Evolutionary conservation across 92 coral and sea anemone species (phyloP).

Genomic region (Zoanthus sociatus): DNA sequence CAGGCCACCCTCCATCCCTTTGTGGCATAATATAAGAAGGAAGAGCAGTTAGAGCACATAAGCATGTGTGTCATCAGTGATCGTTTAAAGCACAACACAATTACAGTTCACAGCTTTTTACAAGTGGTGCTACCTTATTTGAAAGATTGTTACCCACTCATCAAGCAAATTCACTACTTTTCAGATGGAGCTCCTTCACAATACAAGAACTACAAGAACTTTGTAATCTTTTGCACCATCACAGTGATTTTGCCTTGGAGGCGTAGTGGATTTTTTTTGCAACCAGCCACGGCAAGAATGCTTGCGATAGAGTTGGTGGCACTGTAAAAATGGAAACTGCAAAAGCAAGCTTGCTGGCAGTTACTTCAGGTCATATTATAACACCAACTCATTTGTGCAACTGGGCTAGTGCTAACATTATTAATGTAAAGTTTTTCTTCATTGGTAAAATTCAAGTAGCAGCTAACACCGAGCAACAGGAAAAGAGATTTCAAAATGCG

Average conservation of each 20-base stretch:
- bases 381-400: constrained; percentile 1
- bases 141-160: background rate
- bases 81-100: constrained; percentile 30
- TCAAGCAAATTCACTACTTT: constrained; percentile 42
- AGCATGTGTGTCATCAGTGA: constrained; percentile 37
- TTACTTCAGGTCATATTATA: constrained; percentile 5
- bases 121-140: background rate
- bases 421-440: background rate
- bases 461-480: background rate
- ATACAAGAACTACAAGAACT: constrained; percentile 51
- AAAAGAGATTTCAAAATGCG: constrained; percentile 22
- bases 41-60: background rate
- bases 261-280: constrained; percentile 42
- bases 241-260: constrained; percentile 38
- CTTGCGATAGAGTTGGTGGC: constrained; percentile 54
- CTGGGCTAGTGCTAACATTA: constrained; percentile 21
- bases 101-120: constrained; percentile 31
- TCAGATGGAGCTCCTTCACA: constrained; percentile 48
- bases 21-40: constrained; percentile 6
- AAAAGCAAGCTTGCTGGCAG: constrained; percentile 32
- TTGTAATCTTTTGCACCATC: constrained; percentile 22
- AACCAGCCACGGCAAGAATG: constrained; percentile 26
- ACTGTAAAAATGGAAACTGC: constrained; percentile 46
- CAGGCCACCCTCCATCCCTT: constrained; percentile 45
- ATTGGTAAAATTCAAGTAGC: constrained; percentile 24